Conservation (phyloP, 2,888 invertebrate genomes). For the Ormyrus thymus region DNA sequence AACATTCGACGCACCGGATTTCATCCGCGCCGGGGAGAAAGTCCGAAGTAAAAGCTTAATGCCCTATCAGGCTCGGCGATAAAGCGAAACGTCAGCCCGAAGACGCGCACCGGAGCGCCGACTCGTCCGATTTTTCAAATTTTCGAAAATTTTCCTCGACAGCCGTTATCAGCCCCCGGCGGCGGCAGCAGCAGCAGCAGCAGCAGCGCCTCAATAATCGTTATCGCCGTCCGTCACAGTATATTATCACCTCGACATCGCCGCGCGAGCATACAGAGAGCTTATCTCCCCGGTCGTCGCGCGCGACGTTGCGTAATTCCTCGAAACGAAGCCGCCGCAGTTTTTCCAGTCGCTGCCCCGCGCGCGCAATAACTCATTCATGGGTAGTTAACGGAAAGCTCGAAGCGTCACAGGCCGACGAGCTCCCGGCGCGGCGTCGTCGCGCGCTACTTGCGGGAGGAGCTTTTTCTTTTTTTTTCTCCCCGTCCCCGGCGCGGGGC, state of each 20-base stretch:
- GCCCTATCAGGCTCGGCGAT: neutral
- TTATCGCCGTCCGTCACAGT: conserved; percentile 6
- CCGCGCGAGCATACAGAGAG: too few relatives aligned
- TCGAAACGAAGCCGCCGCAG: neutral
- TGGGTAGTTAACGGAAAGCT: conserved; percentile 72
- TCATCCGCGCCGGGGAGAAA: too few relatives aligned
- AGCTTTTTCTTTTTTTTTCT: conserved; percentile 1
- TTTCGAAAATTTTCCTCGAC: conserved; percentile 33
- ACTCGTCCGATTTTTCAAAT: neutral
- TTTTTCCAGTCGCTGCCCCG: neutral
- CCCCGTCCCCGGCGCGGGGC: neutral
- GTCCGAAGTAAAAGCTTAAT: too few relatives aligned
- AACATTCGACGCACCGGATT: too few relatives aligned
- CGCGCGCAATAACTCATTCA: conserved; percentile 70
- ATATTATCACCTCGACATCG: neutral
- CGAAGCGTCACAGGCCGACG: conserved; percentile 65
- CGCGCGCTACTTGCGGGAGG: neutral
- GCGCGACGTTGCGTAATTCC: too few relatives aligned
- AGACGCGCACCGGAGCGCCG: too few relatives aligned
- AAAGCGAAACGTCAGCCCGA: too few relatives aligned
- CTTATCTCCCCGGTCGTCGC: too few relatives aligned
- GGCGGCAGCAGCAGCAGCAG: neutral
- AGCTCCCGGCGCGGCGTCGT: neutral
- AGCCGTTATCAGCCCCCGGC: neutral
- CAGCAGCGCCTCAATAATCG: conserved; percentile 11